Evolutionary conservation across 2,888 invertebrate genomes (phyloP).

Genomic region (Actias luna): DNA sequence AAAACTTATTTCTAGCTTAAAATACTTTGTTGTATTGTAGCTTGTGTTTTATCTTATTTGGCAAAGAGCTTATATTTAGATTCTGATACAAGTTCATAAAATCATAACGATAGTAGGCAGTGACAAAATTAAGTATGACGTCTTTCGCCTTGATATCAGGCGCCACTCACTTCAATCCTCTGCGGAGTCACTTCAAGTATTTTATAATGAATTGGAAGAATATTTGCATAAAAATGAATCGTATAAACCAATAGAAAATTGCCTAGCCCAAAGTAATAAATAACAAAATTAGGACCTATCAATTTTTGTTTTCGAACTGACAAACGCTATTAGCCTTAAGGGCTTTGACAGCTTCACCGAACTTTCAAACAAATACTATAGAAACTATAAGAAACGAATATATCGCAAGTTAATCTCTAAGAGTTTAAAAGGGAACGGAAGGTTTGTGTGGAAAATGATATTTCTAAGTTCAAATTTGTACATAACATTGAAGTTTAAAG

Average conservation of each 20-base stretch:
- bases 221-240: not conserved
- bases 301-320: too few species aligned
- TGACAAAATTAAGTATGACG: conserved; percentile 18
- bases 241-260: not conserved
- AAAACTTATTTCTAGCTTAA: not conserved
- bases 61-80: not conserved
- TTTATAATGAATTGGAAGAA: not conserved
- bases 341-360: too few species aligned
- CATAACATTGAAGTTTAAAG: too few species aligned
- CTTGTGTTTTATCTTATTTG: not conserved
- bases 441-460: too few species aligned
- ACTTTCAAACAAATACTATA: too few species aligned
- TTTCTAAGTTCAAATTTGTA: too few species aligned
- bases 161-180: conserved; percentile 9
- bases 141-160: conserved; percentile 16
- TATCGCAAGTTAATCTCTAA: too few species aligned
- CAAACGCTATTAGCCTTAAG: too few species aligned
- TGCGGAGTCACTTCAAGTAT: conserved; percentile 13
- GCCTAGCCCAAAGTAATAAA: too few species aligned
- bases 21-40: not conserved
- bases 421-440: too few species aligned
- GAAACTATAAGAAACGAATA: too few species aligned
- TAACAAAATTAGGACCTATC: too few species aligned
- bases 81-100: conserved; percentile 1
- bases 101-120: conserved; percentile 12